Base-by-base conservation (phyloP, 2,888 invertebrate genomes). In the Drosophila mettleri region DNA sequence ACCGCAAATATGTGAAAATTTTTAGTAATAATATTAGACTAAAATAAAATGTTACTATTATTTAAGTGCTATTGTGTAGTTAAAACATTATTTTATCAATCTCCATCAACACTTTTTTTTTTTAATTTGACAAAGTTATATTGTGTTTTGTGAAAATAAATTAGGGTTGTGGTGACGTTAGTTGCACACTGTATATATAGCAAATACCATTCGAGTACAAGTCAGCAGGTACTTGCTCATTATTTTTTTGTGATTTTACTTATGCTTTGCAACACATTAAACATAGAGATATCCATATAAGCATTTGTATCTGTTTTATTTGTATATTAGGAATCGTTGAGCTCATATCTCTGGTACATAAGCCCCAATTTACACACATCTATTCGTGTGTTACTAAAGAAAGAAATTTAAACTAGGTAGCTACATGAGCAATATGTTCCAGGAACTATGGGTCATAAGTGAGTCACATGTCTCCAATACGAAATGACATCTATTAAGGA, bases 221-320 rank as follows among this genome's bases (percentile, higher is more conserved):
- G 24, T 41, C 18, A 43, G 43, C 24, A n/a, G 41, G 16, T 48
- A 31, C 62, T 41, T 34, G 18, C 18, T 20, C 12, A 20, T 18
- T 18, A 18, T 18, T 5, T 6, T 29, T 29, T 16, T 46, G 16
- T 43, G n/a, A 1, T 39, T 20, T 39, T 16, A 24, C n/a, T 41
- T 24, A n/a, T n/a, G 22, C 22, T n/a, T 8, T 43, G 41, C 14
- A 22, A 22, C 7, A 41, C 41, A 36, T 16, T 33, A 14, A n/a
- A 36, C 36, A 14, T 24, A 8, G 22, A n/a, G 22, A 24, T n/a
- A n/a, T 10, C 24, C n/a, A 24, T 24, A 43, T 24, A 43, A 16
- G n/a, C 24, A 46, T 46, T 14, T 29, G 12, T 18, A n/a, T 39
- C 41, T 18, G 2, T 63, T 41, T 64, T 1, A 71, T 51, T 63